These are phyloP conservation scores for Netelia virgata DNA, from an alignment of 2,888 invertebrate genomes.

Conservation along the genomic window DNA sequence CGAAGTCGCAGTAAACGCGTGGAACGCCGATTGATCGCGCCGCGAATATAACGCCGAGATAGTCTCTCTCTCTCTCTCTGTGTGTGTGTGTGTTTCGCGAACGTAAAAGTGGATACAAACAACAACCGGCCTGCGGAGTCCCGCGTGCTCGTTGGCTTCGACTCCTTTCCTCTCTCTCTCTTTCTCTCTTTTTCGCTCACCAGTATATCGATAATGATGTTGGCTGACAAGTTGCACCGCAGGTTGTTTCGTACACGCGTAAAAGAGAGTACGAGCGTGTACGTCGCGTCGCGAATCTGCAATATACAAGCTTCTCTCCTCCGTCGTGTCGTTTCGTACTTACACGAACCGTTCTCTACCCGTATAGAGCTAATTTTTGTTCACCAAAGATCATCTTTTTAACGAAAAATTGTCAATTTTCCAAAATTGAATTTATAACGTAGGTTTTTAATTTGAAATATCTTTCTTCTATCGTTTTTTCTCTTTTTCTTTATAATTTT, in stretches of 20 bases:
- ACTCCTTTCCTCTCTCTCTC: constrained; percentile 8
- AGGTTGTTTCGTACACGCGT: constrained; percentile 69
- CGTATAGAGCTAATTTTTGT: no score
- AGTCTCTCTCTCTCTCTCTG: no score
- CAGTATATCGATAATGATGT: constrained; percentile 76
- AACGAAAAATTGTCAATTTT: no score
- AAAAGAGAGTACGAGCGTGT: constrained; percentile 10
- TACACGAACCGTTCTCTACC: no score
- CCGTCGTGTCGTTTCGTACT: background rate
- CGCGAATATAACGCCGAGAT: background rate
- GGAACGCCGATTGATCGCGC: constrained; percentile 43
- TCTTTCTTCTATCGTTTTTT: no score
- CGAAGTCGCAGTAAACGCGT: constrained; percentile 73
- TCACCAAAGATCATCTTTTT: no score
- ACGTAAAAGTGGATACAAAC: background rate
- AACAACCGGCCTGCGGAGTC: background rate
- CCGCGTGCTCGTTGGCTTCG: constrained; percentile 8
- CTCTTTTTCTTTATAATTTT: background rate
- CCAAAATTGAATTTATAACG: no score
- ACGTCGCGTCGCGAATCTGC: constrained; percentile 1
- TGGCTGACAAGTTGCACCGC: constrained; percentile 75
- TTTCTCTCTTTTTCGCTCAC: background rate
- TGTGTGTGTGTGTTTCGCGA: background rate
- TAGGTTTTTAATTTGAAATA: no score
- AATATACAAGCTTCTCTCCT: background rate